Evolutionary conservation across 1,140 invertebrate species (phyloP), one percentile per base, ranked within the genome.

Genomic region (Pseudachorutes palmiensis): DNA sequence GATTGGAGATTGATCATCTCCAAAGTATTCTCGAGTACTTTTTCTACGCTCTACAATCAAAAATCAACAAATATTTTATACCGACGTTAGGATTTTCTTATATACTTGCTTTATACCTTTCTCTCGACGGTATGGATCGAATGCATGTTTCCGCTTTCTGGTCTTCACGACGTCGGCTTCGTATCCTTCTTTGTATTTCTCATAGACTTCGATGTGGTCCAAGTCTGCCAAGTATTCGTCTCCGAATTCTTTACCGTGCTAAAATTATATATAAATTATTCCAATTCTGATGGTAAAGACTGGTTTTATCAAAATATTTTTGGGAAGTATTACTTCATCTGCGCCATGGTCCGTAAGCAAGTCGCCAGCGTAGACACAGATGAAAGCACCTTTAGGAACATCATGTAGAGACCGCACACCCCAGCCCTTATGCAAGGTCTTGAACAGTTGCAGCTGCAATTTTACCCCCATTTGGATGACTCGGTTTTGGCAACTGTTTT

Each of bases 221-320:
- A 98, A 79, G 75, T 98, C 94, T 0, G 95, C 95, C 57, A 97
- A 83, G 76, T 98, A 98, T 76, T 97, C 93, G 78, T 98, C 95
- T 0, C 94, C 94, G 74, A 90, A 90, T 76, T 86, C 86, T 71
- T 88, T 84, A 9, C 92, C 92, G 72, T 87, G 87, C 84, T n/a
- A n/a, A n/a, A n/a, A n/a, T n/a, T n/a, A n/a, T n/a, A n/a, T n/a
- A n/a, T n/a, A n/a, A n/a, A n/a, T n/a, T n/a, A n/a, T n/a, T n/a
- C n/a, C n/a, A n/a, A n/a, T n/a, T n/a, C n/a, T n/a, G n/a, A n/a
- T 88, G 69, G 45, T 75, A 75, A 65, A 65, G 2, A 63, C n/a
- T 12, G 19, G 28, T 26, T 59, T 2, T 59, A 32, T 24, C 26
- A 36, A 3, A 16, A 2, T 3, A 5, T 22, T 51, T 12, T 12